Evolutionary conservation across 2,888 invertebrate genomes (phyloP).

Genomic region (Cinara cedri): DNA sequence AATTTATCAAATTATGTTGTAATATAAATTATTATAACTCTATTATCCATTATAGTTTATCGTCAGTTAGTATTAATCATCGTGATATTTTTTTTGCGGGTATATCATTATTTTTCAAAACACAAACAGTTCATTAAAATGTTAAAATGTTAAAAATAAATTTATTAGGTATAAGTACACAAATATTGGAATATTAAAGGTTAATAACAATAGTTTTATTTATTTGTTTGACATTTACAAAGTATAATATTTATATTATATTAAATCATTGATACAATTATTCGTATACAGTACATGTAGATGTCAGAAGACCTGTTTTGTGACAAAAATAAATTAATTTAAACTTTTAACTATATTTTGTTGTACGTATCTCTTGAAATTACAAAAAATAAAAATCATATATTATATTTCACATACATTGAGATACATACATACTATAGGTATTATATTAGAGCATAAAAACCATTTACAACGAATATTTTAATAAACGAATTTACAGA

Average conservation of each 20-base stretch:
- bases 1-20: too few species aligned
- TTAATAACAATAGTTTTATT: slow-evolving; percentile 17
- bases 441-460: slow-evolving; percentile 5
- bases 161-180: slow-evolving; percentile 7
- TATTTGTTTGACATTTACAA: slow-evolving; percentile 12
- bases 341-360: not conserved
- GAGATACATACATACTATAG: not conserved
- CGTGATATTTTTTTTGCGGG: too few species aligned
- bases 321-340: slow-evolving; percentile 11
- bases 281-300: not conserved
- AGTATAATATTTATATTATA: not conserved
- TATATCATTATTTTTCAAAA: not conserved
- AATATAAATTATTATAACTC: too few species aligned
- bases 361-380: not conserved
- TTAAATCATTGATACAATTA: not conserved
- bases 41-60: too few species aligned
- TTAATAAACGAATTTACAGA: too few species aligned
- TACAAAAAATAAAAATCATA: not conserved
- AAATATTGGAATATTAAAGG: not conserved
- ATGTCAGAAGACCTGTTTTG: not conserved
- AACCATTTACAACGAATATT: not conserved
- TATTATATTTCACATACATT: not conserved
- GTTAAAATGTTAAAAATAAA: slow-evolving; percentile 11
- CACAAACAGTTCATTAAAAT: slow-evolving; percentile 6
- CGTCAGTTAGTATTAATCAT: too few species aligned